These are phyloP conservation scores for Netelia inedita DNA, from an alignment of 2,888 invertebrate genomes.

Conservation along the genomic window DNA sequence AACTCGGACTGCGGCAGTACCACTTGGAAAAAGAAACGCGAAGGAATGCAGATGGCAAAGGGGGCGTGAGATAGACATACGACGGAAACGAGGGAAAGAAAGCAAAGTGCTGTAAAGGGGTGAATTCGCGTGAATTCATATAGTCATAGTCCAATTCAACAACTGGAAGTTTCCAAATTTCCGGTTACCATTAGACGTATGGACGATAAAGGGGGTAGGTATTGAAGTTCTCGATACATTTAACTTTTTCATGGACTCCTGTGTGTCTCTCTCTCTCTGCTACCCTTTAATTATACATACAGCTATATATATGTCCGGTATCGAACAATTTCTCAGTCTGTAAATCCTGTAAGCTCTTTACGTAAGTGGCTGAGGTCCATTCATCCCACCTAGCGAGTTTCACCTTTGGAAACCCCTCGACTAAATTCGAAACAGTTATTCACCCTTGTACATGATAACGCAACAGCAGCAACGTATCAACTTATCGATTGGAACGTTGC, in stretches of 20 bases:
- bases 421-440: no score
- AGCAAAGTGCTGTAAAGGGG: conserved; percentile 5
- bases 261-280: no score
- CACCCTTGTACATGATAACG: no score
- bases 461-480: no score
- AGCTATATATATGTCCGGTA: neutral
- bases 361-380: no score
- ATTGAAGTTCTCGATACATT: no score
- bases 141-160: neutral
- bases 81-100: conserved; percentile 13
- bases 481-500: no score
- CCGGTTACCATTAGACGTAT: conserved; percentile 71
- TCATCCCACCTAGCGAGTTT: no score
- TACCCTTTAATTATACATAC: no score
- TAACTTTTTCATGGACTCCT: no score
- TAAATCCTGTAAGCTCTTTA: neutral
- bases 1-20: neutral
- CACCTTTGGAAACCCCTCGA: no score
- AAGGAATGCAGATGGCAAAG: neutral
- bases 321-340: neutral
- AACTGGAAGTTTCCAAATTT: conserved; percentile 82
- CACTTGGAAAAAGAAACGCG: conserved; percentile 13
- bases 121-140: no score
- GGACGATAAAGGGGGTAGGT: conserved; percentile 21
- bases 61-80: neutral